Conservation (phyloP, 2,797 vertebrate genomes). For the Pterois miles region DNA sequence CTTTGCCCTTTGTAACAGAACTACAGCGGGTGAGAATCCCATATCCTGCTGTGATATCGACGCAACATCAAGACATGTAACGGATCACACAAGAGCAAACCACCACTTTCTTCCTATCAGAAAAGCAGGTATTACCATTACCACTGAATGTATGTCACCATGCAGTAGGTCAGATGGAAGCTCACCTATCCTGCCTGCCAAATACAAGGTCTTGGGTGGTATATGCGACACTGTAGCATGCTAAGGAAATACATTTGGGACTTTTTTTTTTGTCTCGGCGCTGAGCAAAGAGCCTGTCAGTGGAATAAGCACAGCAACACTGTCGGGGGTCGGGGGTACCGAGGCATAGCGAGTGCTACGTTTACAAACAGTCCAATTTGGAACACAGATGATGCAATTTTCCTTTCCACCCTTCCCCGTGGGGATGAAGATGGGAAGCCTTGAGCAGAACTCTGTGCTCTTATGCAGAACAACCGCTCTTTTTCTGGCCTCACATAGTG, state of each 20-base stretch:
- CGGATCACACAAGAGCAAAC: background rate
- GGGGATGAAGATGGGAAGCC: background rate
- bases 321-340: background rate
- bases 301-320: background rate
- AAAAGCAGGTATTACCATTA: background rate
- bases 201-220: conserved; percentile 3
- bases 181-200: background rate
- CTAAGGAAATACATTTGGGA: conserved; percentile 13
- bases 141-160: background rate
- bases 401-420: background rate
- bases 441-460: background rate
- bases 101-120: background rate
- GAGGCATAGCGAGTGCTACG: background rate
- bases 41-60: background rate
- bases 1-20: background rate
- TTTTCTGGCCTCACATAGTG: conserved; percentile 1
- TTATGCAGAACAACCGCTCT: conserved; percentile 2
- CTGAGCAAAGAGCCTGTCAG: background rate
- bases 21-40: background rate
- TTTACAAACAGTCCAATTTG: background rate
- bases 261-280: background rate
- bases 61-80: background rate
- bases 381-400: conserved; percentile 12
- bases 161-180: conserved; percentile 14
- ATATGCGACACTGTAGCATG: conserved; percentile 1